phyloP scores from a whole-genome alignment of 2,888 invertebrate species.

The Heliconius sara region DNA sequence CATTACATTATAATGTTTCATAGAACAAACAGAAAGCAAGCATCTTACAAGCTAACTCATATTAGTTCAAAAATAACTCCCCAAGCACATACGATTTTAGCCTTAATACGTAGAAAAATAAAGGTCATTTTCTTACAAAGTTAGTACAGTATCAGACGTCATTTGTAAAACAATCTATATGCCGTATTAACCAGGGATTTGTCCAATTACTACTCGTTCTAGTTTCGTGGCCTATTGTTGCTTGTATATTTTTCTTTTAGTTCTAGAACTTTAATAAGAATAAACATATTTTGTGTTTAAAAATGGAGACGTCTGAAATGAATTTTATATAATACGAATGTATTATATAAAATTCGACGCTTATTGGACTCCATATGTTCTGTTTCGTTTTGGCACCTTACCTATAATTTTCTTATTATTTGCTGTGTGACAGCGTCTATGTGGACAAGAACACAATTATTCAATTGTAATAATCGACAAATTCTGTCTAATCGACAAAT shows the following conservation, averaged over 20 bases:
- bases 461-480: too few relatives aligned
- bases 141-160: conserved; percentile 32
- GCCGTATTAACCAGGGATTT: conserved; percentile 42
- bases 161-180: conserved; percentile 44
- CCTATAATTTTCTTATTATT: too few relatives aligned
- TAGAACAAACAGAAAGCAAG: conserved; percentile 33
- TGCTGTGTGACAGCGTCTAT: too few relatives aligned
- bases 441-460: too few relatives aligned
- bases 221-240: conserved; percentile 38
- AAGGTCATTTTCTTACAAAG: conserved; percentile 20
- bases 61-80: conserved; percentile 29
- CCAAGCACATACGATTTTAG: conserved; percentile 11
- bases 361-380: too few relatives aligned
- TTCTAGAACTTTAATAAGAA: not conserved
- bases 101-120: not conserved
- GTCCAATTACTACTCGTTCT: conserved; percentile 45
- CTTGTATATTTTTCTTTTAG: conserved; percentile 4
- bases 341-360: too few relatives aligned
- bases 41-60: conserved; percentile 36
- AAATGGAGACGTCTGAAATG: too few relatives aligned
- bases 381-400: too few relatives aligned
- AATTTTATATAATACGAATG: not conserved
- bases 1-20: conserved; percentile 33
- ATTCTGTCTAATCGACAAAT: too few relatives aligned
- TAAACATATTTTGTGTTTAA: too few relatives aligned